These are phyloP conservation scores for Fregetta grallaria DNA, from an alignment of 2,113 vertebrate genomes.

Conservation along the genomic window DNA sequence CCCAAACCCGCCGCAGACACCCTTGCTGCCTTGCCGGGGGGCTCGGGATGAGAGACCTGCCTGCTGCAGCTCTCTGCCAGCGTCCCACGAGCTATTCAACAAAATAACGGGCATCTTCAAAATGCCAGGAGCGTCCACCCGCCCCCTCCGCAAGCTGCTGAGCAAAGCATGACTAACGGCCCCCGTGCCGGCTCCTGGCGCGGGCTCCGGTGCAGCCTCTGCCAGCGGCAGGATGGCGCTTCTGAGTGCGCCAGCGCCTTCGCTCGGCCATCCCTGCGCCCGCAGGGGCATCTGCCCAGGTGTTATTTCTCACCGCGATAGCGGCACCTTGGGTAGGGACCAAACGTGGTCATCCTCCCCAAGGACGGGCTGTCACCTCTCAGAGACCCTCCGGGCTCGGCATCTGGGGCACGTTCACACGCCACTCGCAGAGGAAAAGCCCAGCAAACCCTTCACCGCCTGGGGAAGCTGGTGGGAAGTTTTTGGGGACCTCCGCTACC, in stretches of 20 bases:
- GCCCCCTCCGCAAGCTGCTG: constrained; percentile 6
- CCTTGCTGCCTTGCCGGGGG: too few relatives aligned
- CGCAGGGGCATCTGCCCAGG: not conserved
- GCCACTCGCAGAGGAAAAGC: not conserved
- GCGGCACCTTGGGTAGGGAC: not conserved
- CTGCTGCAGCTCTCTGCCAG: not conserved
- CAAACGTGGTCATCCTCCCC: rapidly evolving
- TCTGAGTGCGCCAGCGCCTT: not conserved
- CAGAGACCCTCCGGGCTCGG: rapidly evolving
- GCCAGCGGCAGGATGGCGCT: not conserved
- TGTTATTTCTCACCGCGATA: rapidly evolving
- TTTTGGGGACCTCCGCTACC: not conserved
- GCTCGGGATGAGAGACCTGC: rapidly evolving
- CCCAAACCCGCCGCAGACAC: not conserved
- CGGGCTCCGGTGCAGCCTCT: not conserved
- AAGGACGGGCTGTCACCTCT: rapidly evolving
- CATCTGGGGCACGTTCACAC: rapidly evolving
- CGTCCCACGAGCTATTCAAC: not conserved
- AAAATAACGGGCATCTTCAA: not conserved
- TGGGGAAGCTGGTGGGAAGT: not conserved
- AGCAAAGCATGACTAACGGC: constrained; percentile 4
- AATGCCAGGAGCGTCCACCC: not conserved
- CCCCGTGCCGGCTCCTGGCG: not conserved
- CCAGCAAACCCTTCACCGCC: not conserved
- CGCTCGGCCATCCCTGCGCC: not conserved